Conservation (phyloP, 2,797 vertebrate species). For the Pseudochromis fuscus region DNA sequence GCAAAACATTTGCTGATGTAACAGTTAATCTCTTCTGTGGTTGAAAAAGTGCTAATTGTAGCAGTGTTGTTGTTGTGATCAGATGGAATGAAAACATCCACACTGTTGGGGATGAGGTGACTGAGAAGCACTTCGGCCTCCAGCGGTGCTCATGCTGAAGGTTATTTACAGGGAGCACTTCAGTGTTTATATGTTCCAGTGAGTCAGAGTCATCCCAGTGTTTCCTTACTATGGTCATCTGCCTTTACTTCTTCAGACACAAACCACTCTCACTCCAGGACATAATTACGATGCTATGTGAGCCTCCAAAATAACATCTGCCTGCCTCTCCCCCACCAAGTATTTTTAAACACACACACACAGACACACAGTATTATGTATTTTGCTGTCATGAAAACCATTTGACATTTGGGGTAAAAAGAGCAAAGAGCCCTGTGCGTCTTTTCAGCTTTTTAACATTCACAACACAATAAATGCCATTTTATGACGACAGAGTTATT, state of each 20-base stretch:
- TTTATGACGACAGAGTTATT: slow-evolving; percentile 46
- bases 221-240: slow-evolving; percentile 24
- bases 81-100: slow-evolving; percentile 52
- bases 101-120: slow-evolving; percentile 19
- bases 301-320: slow-evolving; percentile 79
- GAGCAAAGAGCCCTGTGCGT: background rate
- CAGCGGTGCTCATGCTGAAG: slow-evolving; percentile 1
- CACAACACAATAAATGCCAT: background rate
- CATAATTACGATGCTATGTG: slow-evolving; percentile 70
- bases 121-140: background rate
- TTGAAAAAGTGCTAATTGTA: slow-evolving; percentile 23
- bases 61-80: background rate
- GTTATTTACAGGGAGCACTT: slow-evolving; percentile 41
- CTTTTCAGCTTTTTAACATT: slow-evolving; percentile 11
- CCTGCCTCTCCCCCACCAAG: slow-evolving; percentile 73
- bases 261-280: slow-evolving; percentile 57
- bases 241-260: slow-evolving; percentile 31
- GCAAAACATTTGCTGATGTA: too few species aligned
- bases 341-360: slow-evolving; percentile 72
- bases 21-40: background rate
- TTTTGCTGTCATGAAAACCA: slow-evolving; percentile 11
- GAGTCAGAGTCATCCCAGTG: slow-evolving; percentile 15
- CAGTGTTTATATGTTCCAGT: slow-evolving; percentile 33
- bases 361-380: slow-evolving; percentile 8
- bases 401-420: background rate